Base-by-base conservation (phyloP, 2,888 invertebrate genomes). In the Plemyria rubiginata region DNA sequence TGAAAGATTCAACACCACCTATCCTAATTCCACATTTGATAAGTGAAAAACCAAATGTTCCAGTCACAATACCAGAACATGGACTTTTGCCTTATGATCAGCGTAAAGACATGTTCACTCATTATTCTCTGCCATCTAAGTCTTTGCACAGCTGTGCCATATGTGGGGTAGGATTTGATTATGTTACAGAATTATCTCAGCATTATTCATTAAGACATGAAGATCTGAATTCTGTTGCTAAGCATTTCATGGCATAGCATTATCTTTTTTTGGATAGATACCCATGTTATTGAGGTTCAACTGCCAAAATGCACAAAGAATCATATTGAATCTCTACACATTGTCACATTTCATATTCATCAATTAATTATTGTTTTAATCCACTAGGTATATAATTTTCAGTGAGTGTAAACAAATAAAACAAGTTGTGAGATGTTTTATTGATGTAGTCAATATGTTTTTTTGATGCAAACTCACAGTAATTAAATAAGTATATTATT, bases 91-190 rank as follows among this genome's bases (percentile, higher is more conserved):
- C 75, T 12, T 84, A 76, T 75, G 80, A 80, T 50, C 74, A 79
- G 46, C 71, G 75, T 6, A 86, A 84, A 69, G 78, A 82, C 8
- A 70, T 81, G n/a, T 84, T 80, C 61, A 73, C 78, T n/a, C 78
- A 78, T 32, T 81, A 81, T 59, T 57, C 73, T 38, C 28, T 66
- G 38, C 38, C 57, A 16, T 69, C 67, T 40, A 66, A 71, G 45
- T 75, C 16, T 70, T 45, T 66, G 49, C 82, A 84, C 38, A 80
- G 72, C 54, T 88, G 89, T 71, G 79, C 83, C 11, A 77, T 86
- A 54, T 88, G 88, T 69, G 87, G 87, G 0, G 84, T 88, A 71
- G 81, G 78, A 5, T 88, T 88, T 71, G 82, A 82, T 32, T 88
- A 82, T 73, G 72, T 87, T 11, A 81, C 81, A 51, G 77, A 65